These are phyloP conservation scores for Eucidaris tribuloides DNA, from an alignment of 35 echinoderm and acorn worm genomes.

Conservation along the genomic window DNA sequence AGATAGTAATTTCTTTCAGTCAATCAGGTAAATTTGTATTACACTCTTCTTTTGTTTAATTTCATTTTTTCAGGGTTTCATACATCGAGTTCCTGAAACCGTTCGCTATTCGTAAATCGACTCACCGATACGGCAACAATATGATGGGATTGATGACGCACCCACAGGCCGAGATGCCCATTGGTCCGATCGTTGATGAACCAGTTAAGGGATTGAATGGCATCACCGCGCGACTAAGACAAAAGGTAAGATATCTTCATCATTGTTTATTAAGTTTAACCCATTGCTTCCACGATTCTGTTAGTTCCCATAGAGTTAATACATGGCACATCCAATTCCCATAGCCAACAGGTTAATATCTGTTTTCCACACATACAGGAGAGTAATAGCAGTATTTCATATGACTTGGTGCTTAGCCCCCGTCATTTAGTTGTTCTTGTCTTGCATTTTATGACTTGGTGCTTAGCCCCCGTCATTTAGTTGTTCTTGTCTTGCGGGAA, in stretches of 20 bases:
- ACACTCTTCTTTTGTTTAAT: not conserved
- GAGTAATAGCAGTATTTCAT: not conserved
- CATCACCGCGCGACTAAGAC: constrained; percentile 79
- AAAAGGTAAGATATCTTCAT: constrained; percentile 56
- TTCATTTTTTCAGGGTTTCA: constrained; percentile 49
- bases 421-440: no score
- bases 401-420: no score
- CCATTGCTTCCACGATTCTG: no score
- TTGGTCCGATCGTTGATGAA: constrained; percentile 88
- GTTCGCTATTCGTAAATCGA: constrained; percentile 78
- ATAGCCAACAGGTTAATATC: no score
- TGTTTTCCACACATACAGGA: no score
- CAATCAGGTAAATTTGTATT: no score
- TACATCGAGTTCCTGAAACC: constrained; percentile 94
- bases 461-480: no score
- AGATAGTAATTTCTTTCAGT: no score
- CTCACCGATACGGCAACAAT: constrained; percentile 88
- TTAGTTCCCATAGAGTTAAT: no score
- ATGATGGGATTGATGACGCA: constrained; percentile 75
- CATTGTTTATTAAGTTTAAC: no score
- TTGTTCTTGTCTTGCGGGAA: not conserved
- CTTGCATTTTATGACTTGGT: not conserved
- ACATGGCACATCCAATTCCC: no score
- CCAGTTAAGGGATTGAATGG: constrained; percentile 88
- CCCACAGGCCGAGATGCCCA: constrained; percentile 85